Evolutionary conservation across 2,888 invertebrate genomes (phyloP).

Genomic region (Notodonta dromedarius): DNA sequence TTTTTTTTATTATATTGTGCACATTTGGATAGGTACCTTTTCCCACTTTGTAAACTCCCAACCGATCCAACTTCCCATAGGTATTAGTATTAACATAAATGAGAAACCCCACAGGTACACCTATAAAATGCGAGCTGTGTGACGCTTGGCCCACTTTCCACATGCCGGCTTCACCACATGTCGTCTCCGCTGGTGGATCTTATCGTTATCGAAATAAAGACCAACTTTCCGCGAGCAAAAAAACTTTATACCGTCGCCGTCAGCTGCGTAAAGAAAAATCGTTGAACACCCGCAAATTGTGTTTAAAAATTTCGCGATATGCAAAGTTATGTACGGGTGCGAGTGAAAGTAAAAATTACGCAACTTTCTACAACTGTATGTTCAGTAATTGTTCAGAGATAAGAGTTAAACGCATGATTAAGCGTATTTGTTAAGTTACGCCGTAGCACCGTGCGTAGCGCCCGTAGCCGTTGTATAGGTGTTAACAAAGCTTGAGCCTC

Average conservation of each 20-base stretch:
- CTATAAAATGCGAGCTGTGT: slow-evolving; percentile 79
- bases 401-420: slow-evolving; percentile 41
- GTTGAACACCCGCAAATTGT: slow-evolving; percentile 68
- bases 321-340: slow-evolving; percentile 59
- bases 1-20: no score
- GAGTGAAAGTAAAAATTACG: slow-evolving; percentile 81
- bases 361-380: slow-evolving; percentile 75
- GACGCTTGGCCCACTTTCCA: slow-evolving; percentile 81
- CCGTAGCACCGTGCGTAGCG: slow-evolving; percentile 28
- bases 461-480: slow-evolving; percentile 25
- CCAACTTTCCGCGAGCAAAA: slow-evolving; percentile 48
- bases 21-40: neutral
- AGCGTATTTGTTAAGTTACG: slow-evolving; percentile 21
- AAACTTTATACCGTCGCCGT: slow-evolving; percentile 41
- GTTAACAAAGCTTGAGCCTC: slow-evolving; percentile 2
- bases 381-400: slow-evolving; percentile 40
- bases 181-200: slow-evolving; percentile 55
- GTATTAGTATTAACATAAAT: slow-evolving; percentile 51
- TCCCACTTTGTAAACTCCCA: slow-evolving; percentile 31
- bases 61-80: slow-evolving; percentile 30
- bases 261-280: slow-evolving; percentile 58
- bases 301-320: slow-evolving; percentile 69
- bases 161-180: slow-evolving; percentile 69
- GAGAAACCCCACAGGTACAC: slow-evolving; percentile 68
- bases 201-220: slow-evolving; percentile 55